Conservation (phyloP, 2,113 vertebrate genomes). For the Tricholaema leucomelas region DNA sequence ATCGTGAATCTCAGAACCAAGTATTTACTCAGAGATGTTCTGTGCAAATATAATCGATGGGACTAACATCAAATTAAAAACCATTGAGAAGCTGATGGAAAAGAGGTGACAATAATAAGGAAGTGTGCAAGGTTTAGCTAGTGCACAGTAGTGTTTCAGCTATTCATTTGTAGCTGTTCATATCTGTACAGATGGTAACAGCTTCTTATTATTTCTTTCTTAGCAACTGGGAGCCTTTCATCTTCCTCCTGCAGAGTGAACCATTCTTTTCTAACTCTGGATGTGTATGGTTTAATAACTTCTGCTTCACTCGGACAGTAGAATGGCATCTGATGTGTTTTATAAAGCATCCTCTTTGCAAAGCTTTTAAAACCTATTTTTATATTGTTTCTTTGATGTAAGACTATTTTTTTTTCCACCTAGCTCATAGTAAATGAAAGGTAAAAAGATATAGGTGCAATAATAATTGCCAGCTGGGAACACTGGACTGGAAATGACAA, state of each 20-base stretch:
- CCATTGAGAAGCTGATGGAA: background rate
- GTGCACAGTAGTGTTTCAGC: background rate
- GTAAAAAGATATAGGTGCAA: background rate
- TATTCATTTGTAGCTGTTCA: background rate
- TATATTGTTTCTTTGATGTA: conserved; percentile 10
- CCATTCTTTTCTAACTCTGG: background rate
- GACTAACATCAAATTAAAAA: background rate
- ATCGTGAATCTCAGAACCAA: background rate
- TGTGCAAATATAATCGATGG: background rate
- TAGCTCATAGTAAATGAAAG: background rate
- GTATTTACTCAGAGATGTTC: background rate
- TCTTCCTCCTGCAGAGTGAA: background rate
- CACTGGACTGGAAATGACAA: background rate
- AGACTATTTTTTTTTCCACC: background rate
- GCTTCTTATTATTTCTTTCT: background rate
- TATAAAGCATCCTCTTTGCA: background rate
- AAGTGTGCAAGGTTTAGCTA: background rate
- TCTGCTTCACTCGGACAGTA: background rate
- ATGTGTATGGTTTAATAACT: background rate
- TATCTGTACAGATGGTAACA: background rate
- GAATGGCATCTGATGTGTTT: background rate
- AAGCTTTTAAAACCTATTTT: background rate
- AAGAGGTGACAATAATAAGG: background rate
- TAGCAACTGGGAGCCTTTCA: background rate
- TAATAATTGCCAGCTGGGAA: background rate